These are phyloP conservation scores for Eulithis prunata DNA, from an alignment of 2,888 invertebrate species.

Conservation along the genomic window DNA sequence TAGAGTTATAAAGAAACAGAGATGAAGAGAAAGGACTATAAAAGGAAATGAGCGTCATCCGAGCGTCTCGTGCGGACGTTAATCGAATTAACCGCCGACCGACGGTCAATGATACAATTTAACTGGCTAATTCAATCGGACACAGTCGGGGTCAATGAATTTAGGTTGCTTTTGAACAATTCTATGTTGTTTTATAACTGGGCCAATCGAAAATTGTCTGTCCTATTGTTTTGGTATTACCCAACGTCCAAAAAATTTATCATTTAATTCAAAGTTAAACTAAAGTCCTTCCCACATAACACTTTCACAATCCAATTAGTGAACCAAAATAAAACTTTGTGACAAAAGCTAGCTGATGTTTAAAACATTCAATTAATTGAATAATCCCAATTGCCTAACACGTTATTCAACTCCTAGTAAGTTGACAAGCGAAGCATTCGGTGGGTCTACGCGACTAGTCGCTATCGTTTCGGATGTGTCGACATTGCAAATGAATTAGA, in stretches of 20 bases:
- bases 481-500: conserved; percentile 65
- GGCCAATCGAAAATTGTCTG: conserved; percentile 45
- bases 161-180: conserved; percentile 67
- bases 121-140: conserved; percentile 79
- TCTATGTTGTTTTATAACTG: conserved; percentile 57
- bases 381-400: conserved; percentile 66
- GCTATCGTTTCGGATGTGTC: conserved; percentile 77
- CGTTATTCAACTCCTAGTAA: conserved; percentile 69
- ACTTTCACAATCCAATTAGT: conserved; percentile 23
- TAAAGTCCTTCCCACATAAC: conserved; percentile 4
- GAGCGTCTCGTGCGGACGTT: conserved; percentile 63
- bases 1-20: conserved; percentile 26
- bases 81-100: conserved; percentile 76
- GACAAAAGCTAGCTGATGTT: conserved; percentile 24
- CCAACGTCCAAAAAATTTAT: not conserved
- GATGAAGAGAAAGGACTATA: conserved; percentile 50
- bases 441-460: conserved; percentile 51
- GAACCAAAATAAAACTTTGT: conserved; percentile 19
- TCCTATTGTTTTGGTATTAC: conserved; percentile 2
- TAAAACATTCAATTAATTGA: conserved; percentile 40
- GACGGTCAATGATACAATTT: conserved; percentile 79
- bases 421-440: conserved; percentile 70
- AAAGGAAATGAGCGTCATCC: conserved; percentile 54
- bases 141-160: conserved; percentile 74
- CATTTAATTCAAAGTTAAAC: no score